These are phyloP conservation scores for Ciona savignyi DNA, from an alignment of 23 tunicate genomes.

Conservation along the genomic window DNA sequence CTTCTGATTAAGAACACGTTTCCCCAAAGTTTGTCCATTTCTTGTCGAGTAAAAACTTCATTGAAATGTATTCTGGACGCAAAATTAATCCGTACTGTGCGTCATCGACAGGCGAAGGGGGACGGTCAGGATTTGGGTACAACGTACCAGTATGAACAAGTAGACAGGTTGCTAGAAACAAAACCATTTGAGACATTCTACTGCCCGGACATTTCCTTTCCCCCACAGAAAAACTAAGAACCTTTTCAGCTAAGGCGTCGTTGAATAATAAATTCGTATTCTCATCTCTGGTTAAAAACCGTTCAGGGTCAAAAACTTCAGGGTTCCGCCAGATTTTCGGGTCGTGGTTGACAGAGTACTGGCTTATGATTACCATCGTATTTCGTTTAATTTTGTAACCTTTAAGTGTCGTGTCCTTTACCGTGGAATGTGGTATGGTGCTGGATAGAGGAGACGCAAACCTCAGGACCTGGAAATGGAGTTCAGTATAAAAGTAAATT, in stretches of 20 bases:
- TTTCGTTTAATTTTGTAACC: not conserved
- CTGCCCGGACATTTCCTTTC: not conserved
- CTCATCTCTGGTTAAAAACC: not conserved
- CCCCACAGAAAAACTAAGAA: not conserved
- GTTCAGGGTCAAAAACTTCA: not conserved
- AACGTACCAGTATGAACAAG: not conserved
- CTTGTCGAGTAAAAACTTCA: too few relatives aligned
- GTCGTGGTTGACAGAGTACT: not conserved
- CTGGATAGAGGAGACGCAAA: not conserved
- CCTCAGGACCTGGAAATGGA: not conserved
- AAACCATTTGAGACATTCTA: too few relatives aligned
- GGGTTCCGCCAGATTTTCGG: not conserved
- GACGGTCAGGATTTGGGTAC: not conserved
- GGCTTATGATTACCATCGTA: not conserved
- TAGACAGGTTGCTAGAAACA: not conserved
- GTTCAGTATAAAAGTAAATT: too few relatives aligned
- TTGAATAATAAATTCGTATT: too few relatives aligned
- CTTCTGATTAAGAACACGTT: too few relatives aligned
- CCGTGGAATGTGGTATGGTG: not conserved
- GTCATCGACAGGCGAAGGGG: too few relatives aligned
- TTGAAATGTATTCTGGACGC: too few relatives aligned
- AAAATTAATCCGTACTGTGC: too few relatives aligned
- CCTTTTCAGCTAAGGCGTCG: not conserved
- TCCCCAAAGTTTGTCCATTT: too few relatives aligned
- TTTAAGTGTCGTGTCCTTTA: not conserved